Evolutionary conservation across 1,140 invertebrate genomes (phyloP).

Genomic region (Araneus ventricosus): DNA sequence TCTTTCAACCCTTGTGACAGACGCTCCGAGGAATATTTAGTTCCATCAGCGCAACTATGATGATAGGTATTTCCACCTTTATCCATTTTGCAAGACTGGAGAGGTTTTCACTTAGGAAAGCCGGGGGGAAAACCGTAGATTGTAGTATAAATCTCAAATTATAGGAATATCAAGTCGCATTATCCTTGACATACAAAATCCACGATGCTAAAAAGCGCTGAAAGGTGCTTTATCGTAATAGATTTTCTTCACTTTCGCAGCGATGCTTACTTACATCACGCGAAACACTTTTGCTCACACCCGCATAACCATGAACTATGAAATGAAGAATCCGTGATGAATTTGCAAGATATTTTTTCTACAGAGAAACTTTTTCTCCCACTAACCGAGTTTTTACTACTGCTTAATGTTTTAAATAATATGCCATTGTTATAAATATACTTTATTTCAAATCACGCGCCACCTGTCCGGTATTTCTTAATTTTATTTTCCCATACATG

Average conservation of each 20-base stretch:
- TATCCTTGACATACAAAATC: conserved; percentile 60
- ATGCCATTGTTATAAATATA: background rate
- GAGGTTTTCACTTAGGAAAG: background rate
- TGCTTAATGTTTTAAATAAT: background rate
- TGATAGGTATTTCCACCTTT: background rate
- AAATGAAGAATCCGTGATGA: conserved; percentile 45
- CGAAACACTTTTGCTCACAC: background rate
- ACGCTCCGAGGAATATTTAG: background rate
- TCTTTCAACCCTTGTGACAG: background rate
- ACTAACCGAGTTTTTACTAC: background rate
- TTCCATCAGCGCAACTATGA: background rate
- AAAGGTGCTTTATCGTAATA: conserved; percentile 38
- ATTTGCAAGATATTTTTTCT: background rate
- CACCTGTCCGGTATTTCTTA: background rate
- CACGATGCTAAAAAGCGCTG: background rate
- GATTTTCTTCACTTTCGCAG: background rate
- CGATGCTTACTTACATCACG: conserved; percentile 23
- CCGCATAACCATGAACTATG: conserved; percentile 56
- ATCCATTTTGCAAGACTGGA: conserved; percentile 24
- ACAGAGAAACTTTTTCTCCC: background rate
- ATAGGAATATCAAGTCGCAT: background rate
- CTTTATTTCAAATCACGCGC: background rate
- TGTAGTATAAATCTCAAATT: conserved; percentile 37
- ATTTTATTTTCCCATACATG: background rate
- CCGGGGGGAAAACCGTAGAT: background rate